Percentiles rank a stretch among this genome's conserved stretches.
Evolutionary conservation across 2,797 vertebrate species (phyloP).

Genomic region (Esox lucius): DNA sequence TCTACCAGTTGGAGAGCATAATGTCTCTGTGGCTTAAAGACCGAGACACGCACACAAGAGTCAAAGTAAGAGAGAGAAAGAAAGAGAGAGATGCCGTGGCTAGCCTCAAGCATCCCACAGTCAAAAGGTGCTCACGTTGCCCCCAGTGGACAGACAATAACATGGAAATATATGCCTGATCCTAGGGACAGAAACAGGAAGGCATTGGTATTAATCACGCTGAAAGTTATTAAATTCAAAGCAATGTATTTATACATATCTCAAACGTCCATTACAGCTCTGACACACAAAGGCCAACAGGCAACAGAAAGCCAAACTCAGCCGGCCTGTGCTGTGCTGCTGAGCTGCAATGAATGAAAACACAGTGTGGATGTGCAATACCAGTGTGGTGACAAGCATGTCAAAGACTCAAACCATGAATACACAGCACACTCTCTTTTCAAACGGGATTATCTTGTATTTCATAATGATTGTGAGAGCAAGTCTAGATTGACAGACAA

Average conservation of each 20-base stretch:
- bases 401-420: conserved; percentile 59
- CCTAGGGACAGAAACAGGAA: not conserved
- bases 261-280: conserved; percentile 34
- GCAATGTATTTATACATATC: not conserved
- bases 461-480: conserved; percentile 37
- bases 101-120: not conserved
- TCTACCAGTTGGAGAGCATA: conserved; percentile 13
- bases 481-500: conserved; percentile 8
- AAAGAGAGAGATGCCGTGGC: too few species aligned
- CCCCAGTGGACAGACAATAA: too few species aligned
- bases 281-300: conserved; percentile 16
- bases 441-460: conserved; percentile 63
- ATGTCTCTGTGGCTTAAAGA: not conserved
- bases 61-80: too few species aligned
- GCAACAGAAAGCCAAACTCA: conserved; percentile 31
- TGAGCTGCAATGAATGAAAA: conserved; percentile 39
- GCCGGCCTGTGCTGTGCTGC: conserved; percentile 32
- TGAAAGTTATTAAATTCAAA: not conserved
- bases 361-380: conserved; percentile 46
- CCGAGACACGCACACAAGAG: not conserved
- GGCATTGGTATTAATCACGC: not conserved
- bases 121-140: too few species aligned
- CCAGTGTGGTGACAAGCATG: conserved; percentile 59
- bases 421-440: conserved; percentile 51
- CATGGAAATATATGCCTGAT: too few species aligned